These are phyloP conservation scores for Mycetomoellerius zeteki DNA, from an alignment of 1,140 invertebrate genomes.

Conservation along the genomic window DNA sequence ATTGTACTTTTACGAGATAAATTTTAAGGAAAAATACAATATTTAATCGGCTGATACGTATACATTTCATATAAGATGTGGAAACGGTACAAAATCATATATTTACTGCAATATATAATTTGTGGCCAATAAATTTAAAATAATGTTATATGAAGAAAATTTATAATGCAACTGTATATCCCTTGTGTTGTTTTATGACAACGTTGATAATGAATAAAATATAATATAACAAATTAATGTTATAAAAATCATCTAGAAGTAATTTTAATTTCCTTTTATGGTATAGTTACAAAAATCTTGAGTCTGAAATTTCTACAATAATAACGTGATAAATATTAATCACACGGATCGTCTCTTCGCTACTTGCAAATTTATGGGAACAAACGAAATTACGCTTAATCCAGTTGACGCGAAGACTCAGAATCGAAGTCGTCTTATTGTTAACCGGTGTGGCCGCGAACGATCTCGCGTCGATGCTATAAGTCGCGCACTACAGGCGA, in stretches of 20 bases:
- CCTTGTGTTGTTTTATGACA: not conserved
- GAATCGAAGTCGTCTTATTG: not conserved
- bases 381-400: not conserved
- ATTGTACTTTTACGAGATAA: not conserved
- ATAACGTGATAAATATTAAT: not conserved
- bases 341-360: not conserved
- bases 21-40: not conserved
- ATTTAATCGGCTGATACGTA: not conserved
- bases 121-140: not conserved
- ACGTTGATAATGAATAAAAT: not conserved
- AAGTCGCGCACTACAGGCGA: conserved; percentile 30
- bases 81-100: not conserved
- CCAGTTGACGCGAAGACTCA: not conserved
- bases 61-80: not conserved
- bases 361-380: not conserved
- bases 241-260: not conserved
- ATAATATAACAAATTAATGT: not conserved
- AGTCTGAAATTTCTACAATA: not conserved
- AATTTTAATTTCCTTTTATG: not conserved
- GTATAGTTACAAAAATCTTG: not conserved
- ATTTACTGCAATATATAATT: not conserved
- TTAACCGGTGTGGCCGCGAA: conserved; percentile 14
- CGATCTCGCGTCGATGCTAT: conserved; percentile 38
- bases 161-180: not conserved
- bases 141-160: not conserved